A percentile compares a stretch with the other conserved stretches of the same genome.
phyloP scores from a whole-genome alignment of 1,140 invertebrate genomes.

The Trichonephila inaurata region DNA sequence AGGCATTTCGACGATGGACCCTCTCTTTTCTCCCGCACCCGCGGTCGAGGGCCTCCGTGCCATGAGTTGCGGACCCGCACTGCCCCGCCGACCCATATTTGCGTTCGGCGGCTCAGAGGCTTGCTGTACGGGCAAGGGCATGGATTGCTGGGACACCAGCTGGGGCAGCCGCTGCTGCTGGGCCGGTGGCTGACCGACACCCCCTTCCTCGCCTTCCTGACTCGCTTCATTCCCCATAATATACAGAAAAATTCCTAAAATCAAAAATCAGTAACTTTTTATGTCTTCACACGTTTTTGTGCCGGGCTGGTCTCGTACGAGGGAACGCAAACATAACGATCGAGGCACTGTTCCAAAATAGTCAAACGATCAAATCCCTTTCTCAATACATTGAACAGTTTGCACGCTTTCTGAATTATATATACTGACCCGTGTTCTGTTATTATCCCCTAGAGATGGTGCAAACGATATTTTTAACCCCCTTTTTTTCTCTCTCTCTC shows the following conservation, averaged over 20 bases:
- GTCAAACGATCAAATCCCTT: background rate
- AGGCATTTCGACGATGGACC: constrained; percentile 65
- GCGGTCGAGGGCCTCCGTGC: constrained; percentile 22
- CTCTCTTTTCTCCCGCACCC: constrained; percentile 24
- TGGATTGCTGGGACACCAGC: constrained; percentile 73
- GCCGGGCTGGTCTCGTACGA: constrained; percentile 27
- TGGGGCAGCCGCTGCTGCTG: constrained; percentile 31
- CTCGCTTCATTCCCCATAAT: constrained; percentile 77
- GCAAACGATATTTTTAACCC: too few species aligned
- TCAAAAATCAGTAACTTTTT: background rate
- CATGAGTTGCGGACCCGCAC: constrained; percentile 69
- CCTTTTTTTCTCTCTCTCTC: too few species aligned
- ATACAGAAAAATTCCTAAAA: background rate
- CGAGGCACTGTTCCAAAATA: background rate
- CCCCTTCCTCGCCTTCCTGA: constrained; percentile 73
- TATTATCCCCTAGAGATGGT: too few species aligned
- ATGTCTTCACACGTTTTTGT: constrained; percentile 9
- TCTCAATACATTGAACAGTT: background rate
- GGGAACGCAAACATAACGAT: constrained; percentile 31
- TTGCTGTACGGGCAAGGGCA: constrained; percentile 40
- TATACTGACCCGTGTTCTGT: background rate
- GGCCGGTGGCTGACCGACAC: background rate
- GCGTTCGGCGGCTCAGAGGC: constrained; percentile 32
- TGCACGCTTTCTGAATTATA: background rate
- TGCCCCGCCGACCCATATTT: constrained; percentile 63